phyloP scores from a whole-genome alignment of 2,797 vertebrate species.

The Triplophysa bombifrons region DNA sequence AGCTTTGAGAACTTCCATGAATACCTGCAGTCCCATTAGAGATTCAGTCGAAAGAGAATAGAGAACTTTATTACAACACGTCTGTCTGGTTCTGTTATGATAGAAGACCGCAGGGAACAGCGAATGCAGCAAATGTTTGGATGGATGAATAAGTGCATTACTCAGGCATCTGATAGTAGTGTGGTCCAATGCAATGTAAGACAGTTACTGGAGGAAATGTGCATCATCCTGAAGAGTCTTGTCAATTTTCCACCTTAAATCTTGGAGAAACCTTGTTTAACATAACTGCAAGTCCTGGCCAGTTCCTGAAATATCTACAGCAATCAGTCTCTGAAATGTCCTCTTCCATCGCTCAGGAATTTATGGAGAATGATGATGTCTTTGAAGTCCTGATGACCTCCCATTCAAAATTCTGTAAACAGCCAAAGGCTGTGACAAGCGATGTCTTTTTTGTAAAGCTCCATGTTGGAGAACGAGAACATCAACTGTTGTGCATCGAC shows the following conservation, averaged over 20 bases:
- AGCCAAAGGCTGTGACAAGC: conserved; percentile 70
- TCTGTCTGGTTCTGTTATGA: conserved; percentile 59
- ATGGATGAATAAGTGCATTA: conserved; percentile 64
- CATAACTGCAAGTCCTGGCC: conserved; percentile 65
- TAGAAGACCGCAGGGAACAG: conserved; percentile 61
- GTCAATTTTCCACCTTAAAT: conserved; percentile 58
- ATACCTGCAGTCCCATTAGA: conserved; percentile 67
- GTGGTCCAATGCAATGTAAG: conserved; percentile 61
- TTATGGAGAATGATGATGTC: conserved; percentile 57
- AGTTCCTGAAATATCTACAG: conserved; percentile 67
- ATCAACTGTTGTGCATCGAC: conserved; percentile 70
- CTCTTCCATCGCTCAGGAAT: conserved; percentile 62
- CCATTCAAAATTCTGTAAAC: conserved; percentile 64
- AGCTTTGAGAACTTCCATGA: conserved; percentile 68
- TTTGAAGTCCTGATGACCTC: conserved; percentile 61
- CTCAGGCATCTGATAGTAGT: conserved; percentile 55
- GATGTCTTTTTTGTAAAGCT: conserved; percentile 72
- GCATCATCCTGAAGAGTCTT: conserved; percentile 64
- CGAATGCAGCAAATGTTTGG: conserved; percentile 70
- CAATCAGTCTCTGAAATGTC: conserved; percentile 64
- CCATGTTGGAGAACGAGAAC: conserved; percentile 69
- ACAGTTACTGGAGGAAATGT: conserved; percentile 68
- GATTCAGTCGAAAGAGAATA: conserved; percentile 65
- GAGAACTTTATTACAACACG: conserved; percentile 61
- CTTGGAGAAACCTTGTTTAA: conserved; percentile 70